phyloP scores from a whole-genome alignment of 2,797 vertebrate species.

The Xenopus petersii region DNA sequence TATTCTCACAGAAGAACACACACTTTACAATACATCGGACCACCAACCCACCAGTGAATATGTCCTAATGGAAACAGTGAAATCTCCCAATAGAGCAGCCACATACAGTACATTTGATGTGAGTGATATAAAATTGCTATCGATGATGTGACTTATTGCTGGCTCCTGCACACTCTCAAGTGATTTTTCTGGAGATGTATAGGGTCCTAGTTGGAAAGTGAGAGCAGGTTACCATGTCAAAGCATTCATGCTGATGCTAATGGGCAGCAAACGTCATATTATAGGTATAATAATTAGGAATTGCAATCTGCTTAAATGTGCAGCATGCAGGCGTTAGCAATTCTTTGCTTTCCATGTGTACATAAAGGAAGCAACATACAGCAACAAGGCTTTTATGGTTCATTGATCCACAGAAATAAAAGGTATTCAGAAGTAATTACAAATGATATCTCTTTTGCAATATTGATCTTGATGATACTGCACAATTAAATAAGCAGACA shows the following conservation, averaged over 20 bases:
- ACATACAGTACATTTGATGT: not conserved
- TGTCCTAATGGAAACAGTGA: not conserved
- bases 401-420: not conserved
- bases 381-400: no score
- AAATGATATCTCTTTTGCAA: not conserved
- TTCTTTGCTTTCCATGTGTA: not conserved
- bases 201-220: not conserved
- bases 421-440: not conserved
- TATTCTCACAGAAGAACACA: not conserved
- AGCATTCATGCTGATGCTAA: not conserved
- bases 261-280: not conserved
- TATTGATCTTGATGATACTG: not conserved
- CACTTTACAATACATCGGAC: constrained; percentile 1
- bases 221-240: not conserved
- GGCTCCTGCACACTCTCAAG: not conserved
- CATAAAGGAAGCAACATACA: no score
- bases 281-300: not conserved
- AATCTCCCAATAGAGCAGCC: not conserved
- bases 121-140: not conserved
- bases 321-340: not conserved
- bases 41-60: not conserved
- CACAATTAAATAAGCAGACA: not conserved
- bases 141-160: not conserved
- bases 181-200: not conserved
- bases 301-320: not conserved